Evolutionary conservation across 2,888 invertebrate genomes (phyloP).

Genomic region (Eilema sororculum): DNA sequence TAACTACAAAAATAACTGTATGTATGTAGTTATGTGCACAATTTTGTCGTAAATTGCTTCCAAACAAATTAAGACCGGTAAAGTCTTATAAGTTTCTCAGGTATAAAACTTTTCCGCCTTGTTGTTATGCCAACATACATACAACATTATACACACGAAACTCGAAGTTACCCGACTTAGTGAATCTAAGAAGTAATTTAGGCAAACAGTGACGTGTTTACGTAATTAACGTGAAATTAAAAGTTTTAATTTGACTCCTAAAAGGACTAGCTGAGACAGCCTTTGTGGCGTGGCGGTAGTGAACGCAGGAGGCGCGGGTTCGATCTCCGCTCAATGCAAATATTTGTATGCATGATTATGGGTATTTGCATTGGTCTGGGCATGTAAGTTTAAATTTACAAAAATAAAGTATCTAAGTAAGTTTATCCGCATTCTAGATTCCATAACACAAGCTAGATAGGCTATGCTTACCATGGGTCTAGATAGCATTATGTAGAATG

Average conservation of each 20-base stretch:
- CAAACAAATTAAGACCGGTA: neutral
- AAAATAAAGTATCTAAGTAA: too few relatives aligned
- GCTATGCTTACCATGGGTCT: too few relatives aligned
- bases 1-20: too few relatives aligned
- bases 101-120: neutral
- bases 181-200: neutral
- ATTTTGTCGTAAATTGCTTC: constrained; percentile 1
- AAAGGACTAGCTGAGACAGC: neutral
- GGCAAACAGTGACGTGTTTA: neutral
- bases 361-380: too few relatives aligned
- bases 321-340: too few relatives aligned
- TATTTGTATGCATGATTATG: too few relatives aligned
- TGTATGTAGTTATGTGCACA: neutral
- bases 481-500: too few relatives aligned
- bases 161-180: neutral
- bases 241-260: neutral
- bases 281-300: too few relatives aligned
- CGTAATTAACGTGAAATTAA: neutral
- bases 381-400: too few relatives aligned
- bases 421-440: too few relatives aligned
- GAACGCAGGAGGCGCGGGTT: too few relatives aligned
- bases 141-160: neutral
- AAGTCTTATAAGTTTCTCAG: neutral
- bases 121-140: neutral
- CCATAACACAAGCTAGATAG: too few relatives aligned